A percentile compares a stretch with the other conserved stretches of the same genome.
Evolutionary conservation across 2,888 invertebrate genomes (phyloP).

Genomic region (Tenthredo mesomela): DNA sequence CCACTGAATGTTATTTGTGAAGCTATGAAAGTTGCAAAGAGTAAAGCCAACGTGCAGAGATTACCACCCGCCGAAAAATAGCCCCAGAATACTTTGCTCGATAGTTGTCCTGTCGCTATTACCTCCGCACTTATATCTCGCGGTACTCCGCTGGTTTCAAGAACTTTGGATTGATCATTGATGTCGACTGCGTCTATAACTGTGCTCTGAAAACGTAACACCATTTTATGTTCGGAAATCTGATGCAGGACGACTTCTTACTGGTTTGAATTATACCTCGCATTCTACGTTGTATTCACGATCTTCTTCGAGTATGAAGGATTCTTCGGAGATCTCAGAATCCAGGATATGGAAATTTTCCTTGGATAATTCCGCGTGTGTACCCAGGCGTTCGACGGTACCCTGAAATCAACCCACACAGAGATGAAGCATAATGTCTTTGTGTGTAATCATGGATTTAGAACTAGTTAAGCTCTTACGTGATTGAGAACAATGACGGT

Average conservation of each 20-base stretch:
- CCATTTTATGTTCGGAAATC: background rate
- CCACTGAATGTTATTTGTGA: constrained; percentile 84
- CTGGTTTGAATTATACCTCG: background rate
- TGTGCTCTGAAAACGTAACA: background rate
- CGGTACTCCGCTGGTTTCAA: background rate
- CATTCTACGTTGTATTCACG: background rate
- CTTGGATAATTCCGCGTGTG: constrained; percentile 70
- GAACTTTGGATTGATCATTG: background rate
- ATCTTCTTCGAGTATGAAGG: background rate
- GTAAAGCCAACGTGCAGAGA: constrained; percentile 78
- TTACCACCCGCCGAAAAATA: constrained; percentile 81
- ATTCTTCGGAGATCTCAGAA: constrained; percentile 55
- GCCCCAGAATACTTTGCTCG: constrained; percentile 74
- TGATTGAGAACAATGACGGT: constrained; percentile 71
- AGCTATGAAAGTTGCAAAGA: constrained; percentile 80
- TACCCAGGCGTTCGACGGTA: constrained; percentile 70
- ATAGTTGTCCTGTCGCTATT: constrained; percentile 76
- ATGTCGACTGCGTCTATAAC: background rate
- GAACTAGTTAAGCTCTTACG: constrained; percentile 63
- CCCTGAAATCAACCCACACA: constrained; percentile 60
- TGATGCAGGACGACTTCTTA: background rate
- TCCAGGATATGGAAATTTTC: constrained; percentile 68
- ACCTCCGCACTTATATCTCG: constrained; percentile 69
- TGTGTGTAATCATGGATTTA: background rate
- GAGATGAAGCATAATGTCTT: background rate